Base-by-base conservation (phyloP, 2,888 invertebrate genomes). In the Plusia festucae region DNA sequence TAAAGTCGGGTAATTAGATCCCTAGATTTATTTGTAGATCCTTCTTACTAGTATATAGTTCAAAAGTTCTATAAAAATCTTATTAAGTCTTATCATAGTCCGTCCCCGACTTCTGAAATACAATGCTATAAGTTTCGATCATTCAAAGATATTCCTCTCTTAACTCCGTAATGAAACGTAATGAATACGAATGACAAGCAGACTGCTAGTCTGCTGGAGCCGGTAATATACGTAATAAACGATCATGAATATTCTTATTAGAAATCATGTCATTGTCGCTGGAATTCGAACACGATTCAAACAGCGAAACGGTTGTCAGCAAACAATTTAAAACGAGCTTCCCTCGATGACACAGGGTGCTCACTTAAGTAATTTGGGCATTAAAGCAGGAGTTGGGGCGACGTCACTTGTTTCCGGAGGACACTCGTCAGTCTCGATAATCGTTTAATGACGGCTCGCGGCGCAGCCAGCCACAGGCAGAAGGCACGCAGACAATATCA, bases 341-440 rank as follows among this genome's bases (percentile, higher is more conserved):
- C 51, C 13, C 51, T 32, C 32, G 53, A 53, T 44, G 27, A 52
- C 49, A 34, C 27, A 49, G 46, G 40, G 56, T 46, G 51, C 32
- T 66, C 32, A 40, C 8, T 52, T 55, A 49, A 46, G 66, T 63
- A 53, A 78, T 77, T 75, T 64, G 58, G 53, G 72, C 24, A 75
- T 75, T 78, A 78, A 69, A 71, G 60, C 56, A 62, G 58, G 52
- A 56, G 65, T 51, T 54, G 58, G 70, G 70, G 76, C 58, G 70
- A 70, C 59, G 20, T 34, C 22, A 22, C 27, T 58, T 44, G 65
- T n/a, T 56, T 70, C 69, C 76, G 68, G 74, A 79, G 72, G 68
- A 84, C 81, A 73, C 77, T 75, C 76, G 76, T 68, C 80, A 22
- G 44, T 51, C 59, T 66, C 51, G 18, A 59, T 73, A 76, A 73